Conservation (phyloP, 2,113 vertebrate species). For the Oreocharis arfaki region DNA sequence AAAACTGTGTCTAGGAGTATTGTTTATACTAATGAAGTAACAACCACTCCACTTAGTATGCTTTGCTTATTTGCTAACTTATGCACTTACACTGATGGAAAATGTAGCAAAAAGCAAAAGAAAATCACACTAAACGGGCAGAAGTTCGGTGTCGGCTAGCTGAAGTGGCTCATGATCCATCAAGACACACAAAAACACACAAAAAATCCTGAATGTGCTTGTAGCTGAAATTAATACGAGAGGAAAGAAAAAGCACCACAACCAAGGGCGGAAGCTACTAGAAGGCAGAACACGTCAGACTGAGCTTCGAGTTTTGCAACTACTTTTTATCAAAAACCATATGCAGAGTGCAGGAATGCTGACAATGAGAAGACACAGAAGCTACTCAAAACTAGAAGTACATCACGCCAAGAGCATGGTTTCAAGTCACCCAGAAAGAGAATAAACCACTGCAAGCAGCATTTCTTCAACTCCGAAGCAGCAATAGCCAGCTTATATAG, state of each 20-base stretch:
- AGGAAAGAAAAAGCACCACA: background rate
- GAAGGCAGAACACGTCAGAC: background rate
- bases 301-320: background rate
- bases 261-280: background rate
- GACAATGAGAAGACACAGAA: background rate
- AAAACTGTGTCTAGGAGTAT: background rate
- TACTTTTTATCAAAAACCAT: background rate
- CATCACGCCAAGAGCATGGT: background rate
- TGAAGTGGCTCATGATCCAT: background rate
- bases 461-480: background rate
- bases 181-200: background rate
- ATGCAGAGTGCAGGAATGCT: background rate
- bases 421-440: background rate
- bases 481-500: background rate
- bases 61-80: background rate
- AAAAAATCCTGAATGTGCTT: background rate
- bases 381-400: background rate
- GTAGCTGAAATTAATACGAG: background rate
- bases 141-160: background rate
- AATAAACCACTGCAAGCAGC: background rate
- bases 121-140: background rate
- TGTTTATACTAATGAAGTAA: slow-evolving; percentile 35
- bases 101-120: background rate
- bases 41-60: background rate
- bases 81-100: background rate